phyloP scores from a whole-genome alignment of 30 jellyfish, hydroid and myxozoan species.

The Clytia hemisphaerica region DNA sequence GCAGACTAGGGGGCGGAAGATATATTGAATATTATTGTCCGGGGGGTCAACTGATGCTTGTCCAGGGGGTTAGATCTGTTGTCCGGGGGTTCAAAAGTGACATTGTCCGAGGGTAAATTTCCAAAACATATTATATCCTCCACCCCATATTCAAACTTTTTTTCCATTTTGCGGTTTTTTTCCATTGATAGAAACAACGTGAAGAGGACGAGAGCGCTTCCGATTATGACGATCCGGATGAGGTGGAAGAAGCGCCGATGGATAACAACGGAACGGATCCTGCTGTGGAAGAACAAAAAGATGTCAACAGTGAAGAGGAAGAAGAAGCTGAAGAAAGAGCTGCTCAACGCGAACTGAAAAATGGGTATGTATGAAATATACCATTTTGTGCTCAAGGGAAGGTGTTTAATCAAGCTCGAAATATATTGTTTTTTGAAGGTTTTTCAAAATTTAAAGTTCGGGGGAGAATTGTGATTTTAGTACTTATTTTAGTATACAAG shows the following conservation, averaged over 20 bases:
- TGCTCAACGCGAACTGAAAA: slow-evolving; percentile 80
- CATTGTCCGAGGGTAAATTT: no score
- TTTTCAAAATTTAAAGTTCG: no score
- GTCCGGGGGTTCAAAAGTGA: no score
- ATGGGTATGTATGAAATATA: slow-evolving; percentile 32
- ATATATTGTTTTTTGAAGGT: no score
- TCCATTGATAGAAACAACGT: slow-evolving; percentile 36
- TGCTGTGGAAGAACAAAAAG: slow-evolving; percentile 29
- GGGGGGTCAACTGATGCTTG: no score
- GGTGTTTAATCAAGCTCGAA: neutral
- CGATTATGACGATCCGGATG: slow-evolving; percentile 62
- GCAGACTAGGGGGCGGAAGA: no score
- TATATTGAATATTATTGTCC: no score
- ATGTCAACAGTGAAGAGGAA: slow-evolving; percentile 31
- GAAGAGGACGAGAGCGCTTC: slow-evolving; percentile 54
- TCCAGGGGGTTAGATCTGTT: no score
- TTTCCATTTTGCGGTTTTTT: slow-evolving; percentile 2
- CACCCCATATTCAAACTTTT: neutral
- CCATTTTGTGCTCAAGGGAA: neutral
- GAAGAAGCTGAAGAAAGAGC: slow-evolving; percentile 34
- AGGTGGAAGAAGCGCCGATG: slow-evolving; percentile 23
- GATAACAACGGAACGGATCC: slow-evolving; percentile 36
- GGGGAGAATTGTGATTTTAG: no score
- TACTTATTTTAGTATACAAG: no score
- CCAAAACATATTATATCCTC: neutral